Conservation (phyloP, 2,888 invertebrate species). For the Pediacus dermestoides region DNA sequence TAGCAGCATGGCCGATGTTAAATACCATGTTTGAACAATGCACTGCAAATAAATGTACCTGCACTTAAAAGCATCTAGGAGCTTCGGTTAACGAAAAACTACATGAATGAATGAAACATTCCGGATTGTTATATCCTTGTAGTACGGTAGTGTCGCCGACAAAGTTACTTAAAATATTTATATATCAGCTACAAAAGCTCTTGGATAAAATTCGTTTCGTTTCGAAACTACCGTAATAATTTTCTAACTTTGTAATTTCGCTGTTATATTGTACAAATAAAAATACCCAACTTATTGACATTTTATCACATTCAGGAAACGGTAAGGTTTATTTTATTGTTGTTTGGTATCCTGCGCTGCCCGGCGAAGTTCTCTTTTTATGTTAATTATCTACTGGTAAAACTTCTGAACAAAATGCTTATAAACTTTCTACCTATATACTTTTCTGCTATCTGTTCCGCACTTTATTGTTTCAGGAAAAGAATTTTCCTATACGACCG, state of each 20-base stretch:
- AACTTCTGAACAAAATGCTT: too few species aligned
- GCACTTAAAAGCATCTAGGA: too few species aligned
- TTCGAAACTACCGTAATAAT: conserved; percentile 4
- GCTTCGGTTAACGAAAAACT: too few species aligned
- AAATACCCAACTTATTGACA: conserved; percentile 1
- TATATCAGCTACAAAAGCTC: too few species aligned
- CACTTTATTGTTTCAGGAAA: background rate
- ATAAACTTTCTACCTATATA: too few species aligned
- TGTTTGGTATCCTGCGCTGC: background rate
- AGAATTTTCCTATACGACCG: conserved; percentile 2
- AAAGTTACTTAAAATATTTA: too few species aligned
- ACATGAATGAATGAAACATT: too few species aligned
- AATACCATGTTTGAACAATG: conserved; percentile 29
- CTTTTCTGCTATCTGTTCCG: too few species aligned
- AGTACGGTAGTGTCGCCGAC: too few species aligned
- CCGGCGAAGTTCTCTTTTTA: background rate
- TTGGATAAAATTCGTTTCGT: too few species aligned
- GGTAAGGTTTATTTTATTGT: background rate
- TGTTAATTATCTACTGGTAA: background rate
- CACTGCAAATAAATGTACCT: conserved; percentile 31
- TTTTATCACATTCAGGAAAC: conserved; percentile 4
- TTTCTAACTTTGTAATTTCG: conserved; percentile 3
- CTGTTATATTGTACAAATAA: conserved; percentile 3
- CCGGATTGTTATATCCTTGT: too few species aligned
- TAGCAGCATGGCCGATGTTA: conserved; percentile 28